Evolutionary conservation across 2,797 vertebrate species (phyloP).

Genomic region (Nothura maculosa): DNA sequence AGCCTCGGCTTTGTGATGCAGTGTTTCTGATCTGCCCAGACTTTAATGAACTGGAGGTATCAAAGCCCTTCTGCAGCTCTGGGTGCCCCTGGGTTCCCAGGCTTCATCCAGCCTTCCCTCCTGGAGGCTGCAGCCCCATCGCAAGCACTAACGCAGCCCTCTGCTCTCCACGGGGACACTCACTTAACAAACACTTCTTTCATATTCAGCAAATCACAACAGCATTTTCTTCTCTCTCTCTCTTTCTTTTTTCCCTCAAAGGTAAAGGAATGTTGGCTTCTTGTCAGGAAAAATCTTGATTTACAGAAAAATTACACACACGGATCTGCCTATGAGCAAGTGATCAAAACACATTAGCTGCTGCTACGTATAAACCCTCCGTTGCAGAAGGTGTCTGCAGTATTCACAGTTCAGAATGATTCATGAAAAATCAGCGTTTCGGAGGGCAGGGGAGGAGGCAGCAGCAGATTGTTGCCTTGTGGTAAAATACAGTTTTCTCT

Average conservation of each 20-base stretch:
- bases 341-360: not conserved
- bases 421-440: slow-evolving; percentile 10
- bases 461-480: not conserved
- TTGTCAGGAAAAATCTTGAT: slow-evolving; percentile 1
- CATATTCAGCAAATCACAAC: not conserved
- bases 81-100: not conserved
- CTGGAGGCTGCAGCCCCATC: not conserved
- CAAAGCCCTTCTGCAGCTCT: not conserved
- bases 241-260: not conserved
- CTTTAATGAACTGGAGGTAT: not conserved
- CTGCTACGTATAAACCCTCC: not conserved
- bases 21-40: not conserved
- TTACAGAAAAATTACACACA: not conserved
- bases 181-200: not conserved
- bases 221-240: not conserved
- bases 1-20: slow-evolving; percentile 31
- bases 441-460: not conserved
- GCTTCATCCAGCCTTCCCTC: not conserved
- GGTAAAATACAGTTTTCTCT: slow-evolving; percentile 6
- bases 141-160: rapidly evolving
- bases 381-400: slow-evolving; percentile 16
- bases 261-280: not conserved
- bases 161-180: not conserved
- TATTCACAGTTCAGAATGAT: slow-evolving; percentile 30
- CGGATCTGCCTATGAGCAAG: not conserved